Evolutionary conservation across 2,113 vertebrate species (phyloP).

Genomic region (Esox niger): DNA sequence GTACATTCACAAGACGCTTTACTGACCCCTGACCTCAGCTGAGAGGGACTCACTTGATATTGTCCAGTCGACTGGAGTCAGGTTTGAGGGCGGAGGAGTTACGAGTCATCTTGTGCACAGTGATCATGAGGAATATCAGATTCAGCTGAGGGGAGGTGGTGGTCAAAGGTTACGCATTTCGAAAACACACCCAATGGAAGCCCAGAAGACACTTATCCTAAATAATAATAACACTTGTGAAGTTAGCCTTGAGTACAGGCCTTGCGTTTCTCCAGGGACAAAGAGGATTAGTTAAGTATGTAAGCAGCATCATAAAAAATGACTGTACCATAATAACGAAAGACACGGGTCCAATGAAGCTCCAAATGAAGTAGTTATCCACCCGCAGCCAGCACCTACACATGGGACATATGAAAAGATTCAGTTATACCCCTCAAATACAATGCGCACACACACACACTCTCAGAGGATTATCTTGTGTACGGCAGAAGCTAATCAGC

Average conservation of each 20-base stretch:
- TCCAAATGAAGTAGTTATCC: conserved; percentile 96
- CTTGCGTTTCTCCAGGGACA: background rate
- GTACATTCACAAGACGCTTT: background rate
- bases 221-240: background rate
- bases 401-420: conserved; percentile 40
- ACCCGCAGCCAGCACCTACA: conserved; percentile 89
- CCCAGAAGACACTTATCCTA: background rate
- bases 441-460: conserved; percentile 14
- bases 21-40: background rate
- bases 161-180: background rate
- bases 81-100: conserved; percentile 88
- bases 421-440: conserved; percentile 7
- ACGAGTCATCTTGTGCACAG: conserved; percentile 90
- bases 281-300: conserved; percentile 24
- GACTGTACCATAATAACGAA: conserved; percentile 88
- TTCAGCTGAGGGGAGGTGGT: conserved; percentile 77
- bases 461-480: conserved; percentile 64
- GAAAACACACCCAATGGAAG: background rate
- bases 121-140: conserved; percentile 90
- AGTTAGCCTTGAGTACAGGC: conserved; percentile 1
- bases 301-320: conserved; percentile 24
- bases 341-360: conserved; percentile 91
- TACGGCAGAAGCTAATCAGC: conserved; percentile 71
- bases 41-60: conserved; percentile 82
- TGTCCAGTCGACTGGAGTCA: conserved; percentile 87